Base-by-base conservation (phyloP, 2,888 invertebrate species). In the Platynereis dumerilii region DNA sequence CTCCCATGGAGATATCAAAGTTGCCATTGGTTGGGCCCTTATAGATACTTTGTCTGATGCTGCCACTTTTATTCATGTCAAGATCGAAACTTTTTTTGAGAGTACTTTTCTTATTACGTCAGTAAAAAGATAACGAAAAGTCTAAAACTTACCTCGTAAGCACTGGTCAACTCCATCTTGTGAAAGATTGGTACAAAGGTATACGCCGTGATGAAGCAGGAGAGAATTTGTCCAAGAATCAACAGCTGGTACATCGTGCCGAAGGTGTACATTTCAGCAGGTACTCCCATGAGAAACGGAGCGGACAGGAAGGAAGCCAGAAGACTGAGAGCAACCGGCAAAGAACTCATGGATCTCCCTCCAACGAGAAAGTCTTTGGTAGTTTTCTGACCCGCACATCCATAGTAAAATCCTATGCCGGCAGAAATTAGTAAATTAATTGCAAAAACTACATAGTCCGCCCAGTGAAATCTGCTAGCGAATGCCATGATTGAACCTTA, bases 241-340 rank as follows among this genome's bases (percentile, higher is more conserved):
- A 77, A 71, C 27, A 76, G 67, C 71, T 73, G 72, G 83, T 93
- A 94, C 83, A 93, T 93, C 0, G 92, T 91, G 24, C 95, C 95
- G 78, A 91, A 90, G 75, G 88, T 88, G 82, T 74, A 77, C 17
- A 77, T 71, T 65, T 78, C 78, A 7, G 74, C 72, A 1, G 78
- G 78, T 1, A 75, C 73, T 7, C 78, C 78, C 12, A 80, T 74
- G 27, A 80, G 74, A 26, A 74, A 72, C 54, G 78, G 69, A 20
- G 79, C 78, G 0, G 78, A 78, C 48, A 78, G 66, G 69, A 78
- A 78, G 34, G 75, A 76, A 2, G 61, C 61, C 24, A 61, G 17
- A 27, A 61, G 39, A 54, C 61, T 61, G 39, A 61, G 28, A n/a
- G 61, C 61, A 10, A 61, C 61, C 2, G 61, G 61, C 12, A 61